phyloP scores from a whole-genome alignment of 2,797 vertebrate genomes.

The Chaenodraco wilsoni region DNA sequence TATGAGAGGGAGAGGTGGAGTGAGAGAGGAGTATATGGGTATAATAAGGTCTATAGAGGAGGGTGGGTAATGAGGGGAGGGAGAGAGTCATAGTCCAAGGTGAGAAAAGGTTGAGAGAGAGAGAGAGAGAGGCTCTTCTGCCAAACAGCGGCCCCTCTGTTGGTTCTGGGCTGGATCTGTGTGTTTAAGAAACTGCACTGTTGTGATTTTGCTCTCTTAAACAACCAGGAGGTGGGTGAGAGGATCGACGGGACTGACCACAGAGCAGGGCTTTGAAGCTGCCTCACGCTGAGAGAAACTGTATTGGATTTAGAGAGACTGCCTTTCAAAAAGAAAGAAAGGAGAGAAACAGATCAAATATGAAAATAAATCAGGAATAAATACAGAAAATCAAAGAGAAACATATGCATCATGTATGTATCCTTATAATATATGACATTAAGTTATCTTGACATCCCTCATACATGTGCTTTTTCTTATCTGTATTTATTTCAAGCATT shows the following conservation, averaged over 20 bases:
- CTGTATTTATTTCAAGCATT: constrained; percentile 59
- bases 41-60: constrained; percentile 74
- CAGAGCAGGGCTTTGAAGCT: constrained; percentile 77
- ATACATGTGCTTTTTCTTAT: constrained; percentile 48
- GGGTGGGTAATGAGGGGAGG: constrained; percentile 52
- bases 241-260: constrained; percentile 72
- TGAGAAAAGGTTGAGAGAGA: constrained; percentile 44
- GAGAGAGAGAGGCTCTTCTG: constrained; percentile 53
- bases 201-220: constrained; percentile 80
- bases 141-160: constrained; percentile 65
- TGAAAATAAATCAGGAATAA: constrained; percentile 30
- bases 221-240: constrained; percentile 77
- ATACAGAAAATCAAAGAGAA: constrained; percentile 16
- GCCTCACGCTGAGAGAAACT: constrained; percentile 74
- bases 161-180: constrained; percentile 67
- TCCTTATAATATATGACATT: not conserved
- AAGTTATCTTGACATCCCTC: constrained; percentile 6
- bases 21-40: constrained; percentile 47
- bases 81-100: constrained; percentile 66
- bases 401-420: not conserved
- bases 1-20: constrained; percentile 5
- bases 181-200: constrained; percentile 77
- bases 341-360: constrained; percentile 51
- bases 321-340: constrained; percentile 51
- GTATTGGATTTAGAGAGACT: constrained; percentile 71